phyloP scores from a whole-genome alignment of 2,113 vertebrate species.

The Pipa parva region DNA sequence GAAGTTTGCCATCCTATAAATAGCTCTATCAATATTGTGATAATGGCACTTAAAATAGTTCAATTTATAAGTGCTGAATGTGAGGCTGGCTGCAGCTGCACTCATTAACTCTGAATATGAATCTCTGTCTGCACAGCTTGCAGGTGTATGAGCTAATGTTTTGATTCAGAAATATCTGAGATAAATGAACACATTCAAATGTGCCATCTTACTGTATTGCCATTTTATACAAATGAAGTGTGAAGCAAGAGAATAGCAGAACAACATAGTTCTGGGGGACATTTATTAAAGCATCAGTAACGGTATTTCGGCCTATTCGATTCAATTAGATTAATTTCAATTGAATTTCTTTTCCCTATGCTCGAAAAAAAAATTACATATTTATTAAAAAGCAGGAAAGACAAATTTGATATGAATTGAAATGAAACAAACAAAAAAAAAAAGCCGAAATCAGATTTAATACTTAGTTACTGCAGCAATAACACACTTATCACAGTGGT shows the following conservation, averaged over 20 bases:
- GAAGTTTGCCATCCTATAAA: conserved; percentile 29
- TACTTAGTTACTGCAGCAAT: no score
- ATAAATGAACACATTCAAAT: neutral
- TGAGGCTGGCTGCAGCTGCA: conserved; percentile 13
- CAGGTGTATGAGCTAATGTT: conserved; percentile 1
- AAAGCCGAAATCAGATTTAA: no score
- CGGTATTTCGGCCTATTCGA: no score
- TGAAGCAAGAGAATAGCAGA: neutral
- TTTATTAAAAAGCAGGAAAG: no score
- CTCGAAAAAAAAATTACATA: no score
- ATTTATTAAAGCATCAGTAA: no score
- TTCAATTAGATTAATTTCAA: no score
- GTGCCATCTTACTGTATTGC: neutral
- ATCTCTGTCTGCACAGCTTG: neutral
- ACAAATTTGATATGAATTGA: no score
- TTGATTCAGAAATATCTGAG: neutral
- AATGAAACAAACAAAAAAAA: no score
- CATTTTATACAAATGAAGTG: neutral
- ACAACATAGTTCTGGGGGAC: no score
- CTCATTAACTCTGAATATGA: neutral
- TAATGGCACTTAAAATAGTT: conserved; percentile 29
- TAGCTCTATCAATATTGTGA: conserved; percentile 38
- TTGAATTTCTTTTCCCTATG: no score
- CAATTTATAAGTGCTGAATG: conserved; percentile 11
- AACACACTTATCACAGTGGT: no score